Conservation (phyloP, 2,113 vertebrate species). For the Petaurus breviceps region DNA sequence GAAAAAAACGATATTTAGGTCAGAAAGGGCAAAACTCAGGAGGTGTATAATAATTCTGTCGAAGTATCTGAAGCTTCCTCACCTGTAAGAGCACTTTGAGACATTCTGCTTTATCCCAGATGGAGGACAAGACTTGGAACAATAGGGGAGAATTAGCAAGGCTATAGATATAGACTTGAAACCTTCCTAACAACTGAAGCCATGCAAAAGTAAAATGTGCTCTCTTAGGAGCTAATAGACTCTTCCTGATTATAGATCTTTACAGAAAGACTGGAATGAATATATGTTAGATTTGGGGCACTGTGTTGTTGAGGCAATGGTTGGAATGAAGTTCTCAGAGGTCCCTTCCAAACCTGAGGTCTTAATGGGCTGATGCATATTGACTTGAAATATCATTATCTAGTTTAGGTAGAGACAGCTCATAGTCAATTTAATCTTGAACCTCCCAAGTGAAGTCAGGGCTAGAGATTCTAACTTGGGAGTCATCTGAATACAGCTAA, state of each 20-base stretch:
- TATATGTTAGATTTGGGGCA: neutral
- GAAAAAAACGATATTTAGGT: neutral
- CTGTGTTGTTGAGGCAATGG: neutral
- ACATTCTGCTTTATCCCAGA: neutral
- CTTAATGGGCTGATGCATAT: neutral
- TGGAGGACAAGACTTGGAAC: neutral
- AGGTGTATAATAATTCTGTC: neutral
- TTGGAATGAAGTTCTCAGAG: neutral
- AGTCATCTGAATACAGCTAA: neutral
- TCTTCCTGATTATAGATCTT: neutral
- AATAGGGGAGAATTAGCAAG: neutral
- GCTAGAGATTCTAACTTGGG: neutral
- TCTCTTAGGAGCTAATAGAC: neutral
- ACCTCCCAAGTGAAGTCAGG: neutral
- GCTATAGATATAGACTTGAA: neutral
- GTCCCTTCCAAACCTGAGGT: neutral
- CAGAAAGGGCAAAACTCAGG: neutral
- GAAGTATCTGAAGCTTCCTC: neutral
- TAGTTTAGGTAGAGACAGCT: neutral
- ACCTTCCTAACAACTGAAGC: neutral
- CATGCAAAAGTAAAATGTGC: neutral
- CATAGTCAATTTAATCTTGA: neutral
- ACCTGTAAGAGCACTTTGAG: neutral
- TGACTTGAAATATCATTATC: neutral
- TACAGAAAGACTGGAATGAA: neutral